phyloP scores from a whole-genome alignment of 2,888 invertebrate species.

The Polydrusus tereticollis region DNA sequence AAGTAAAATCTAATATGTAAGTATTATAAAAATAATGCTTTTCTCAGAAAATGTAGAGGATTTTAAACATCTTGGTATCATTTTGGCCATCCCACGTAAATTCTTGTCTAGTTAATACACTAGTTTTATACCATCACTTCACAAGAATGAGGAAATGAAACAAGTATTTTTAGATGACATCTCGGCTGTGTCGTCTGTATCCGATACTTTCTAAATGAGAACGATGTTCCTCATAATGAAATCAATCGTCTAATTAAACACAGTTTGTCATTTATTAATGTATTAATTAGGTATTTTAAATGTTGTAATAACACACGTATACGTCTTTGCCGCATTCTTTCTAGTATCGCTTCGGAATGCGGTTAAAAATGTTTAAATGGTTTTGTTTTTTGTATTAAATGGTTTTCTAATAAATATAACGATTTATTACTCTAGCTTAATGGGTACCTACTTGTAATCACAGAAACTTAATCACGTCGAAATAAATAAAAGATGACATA shows the following conservation, averaged over 20 bases:
- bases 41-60: no score
- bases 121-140: constrained; percentile 39
- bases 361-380: constrained; percentile 22
- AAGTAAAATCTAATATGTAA: no score
- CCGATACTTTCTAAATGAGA: constrained; percentile 9
- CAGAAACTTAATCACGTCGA: background rate
- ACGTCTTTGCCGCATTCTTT: constrained; percentile 13
- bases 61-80: background rate
- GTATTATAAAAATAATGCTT: no score
- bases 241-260: constrained; percentile 25
- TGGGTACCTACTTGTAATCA: background rate
- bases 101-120: constrained; percentile 29
- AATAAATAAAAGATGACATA: background rate
- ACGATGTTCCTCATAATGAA: constrained; percentile 19
- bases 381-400: constrained; percentile 8
- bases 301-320: constrained; percentile 19
- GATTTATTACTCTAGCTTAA: constrained; percentile 9
- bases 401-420: background rate
- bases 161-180: constrained; percentile 44
- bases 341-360: background rate
- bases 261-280: constrained; percentile 24
- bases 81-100: constrained; percentile 30
- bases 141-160: constrained; percentile 42
- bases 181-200: constrained; percentile 32
- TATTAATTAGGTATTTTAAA: constrained; percentile 21